These are phyloP conservation scores for Chiroxiphia lanceolata DNA, from an alignment of 2,797 vertebrate species.

Conservation along the genomic window DNA sequence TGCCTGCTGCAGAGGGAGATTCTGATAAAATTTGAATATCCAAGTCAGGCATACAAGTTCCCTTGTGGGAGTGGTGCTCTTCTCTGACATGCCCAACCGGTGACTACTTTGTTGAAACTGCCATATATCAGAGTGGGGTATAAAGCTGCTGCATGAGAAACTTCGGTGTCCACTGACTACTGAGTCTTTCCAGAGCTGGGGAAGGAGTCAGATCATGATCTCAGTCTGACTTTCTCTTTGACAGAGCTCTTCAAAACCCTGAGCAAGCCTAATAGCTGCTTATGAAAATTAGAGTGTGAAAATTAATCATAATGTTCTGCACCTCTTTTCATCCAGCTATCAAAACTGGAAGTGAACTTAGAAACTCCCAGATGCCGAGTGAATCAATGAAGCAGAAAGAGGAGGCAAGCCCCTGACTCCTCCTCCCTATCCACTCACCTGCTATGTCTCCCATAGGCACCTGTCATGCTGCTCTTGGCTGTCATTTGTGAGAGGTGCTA, in stretches of 20 bases:
- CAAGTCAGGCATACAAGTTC: slow-evolving; percentile 8
- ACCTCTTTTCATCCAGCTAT: slow-evolving; percentile 31
- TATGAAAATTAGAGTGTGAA: slow-evolving; percentile 4
- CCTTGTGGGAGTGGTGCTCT: background rate
- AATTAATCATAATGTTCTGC: background rate
- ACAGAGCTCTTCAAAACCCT: slow-evolving; percentile 19
- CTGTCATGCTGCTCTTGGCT: background rate
- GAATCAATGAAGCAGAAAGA: background rate
- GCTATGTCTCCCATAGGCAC: background rate
- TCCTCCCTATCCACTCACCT: background rate
- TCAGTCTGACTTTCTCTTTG: slow-evolving; percentile 21
- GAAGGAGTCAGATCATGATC: slow-evolving; percentile 22
- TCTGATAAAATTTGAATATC: slow-evolving; percentile 28
- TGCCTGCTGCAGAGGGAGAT: background rate
- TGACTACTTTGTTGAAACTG: background rate
- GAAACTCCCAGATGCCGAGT: background rate
- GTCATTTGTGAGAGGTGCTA: background rate
- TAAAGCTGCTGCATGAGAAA: background rate
- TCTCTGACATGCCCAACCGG: background rate
- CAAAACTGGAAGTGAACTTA: slow-evolving; percentile 14
- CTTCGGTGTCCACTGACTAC: background rate
- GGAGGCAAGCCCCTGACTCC: background rate
- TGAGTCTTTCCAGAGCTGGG: background rate
- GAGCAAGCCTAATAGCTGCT: slow-evolving; percentile 26
- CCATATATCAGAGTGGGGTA: background rate